Evolutionary conservation across 1,140 invertebrate genomes (phyloP).

Genomic region (Euglossa dilemma): DNA sequence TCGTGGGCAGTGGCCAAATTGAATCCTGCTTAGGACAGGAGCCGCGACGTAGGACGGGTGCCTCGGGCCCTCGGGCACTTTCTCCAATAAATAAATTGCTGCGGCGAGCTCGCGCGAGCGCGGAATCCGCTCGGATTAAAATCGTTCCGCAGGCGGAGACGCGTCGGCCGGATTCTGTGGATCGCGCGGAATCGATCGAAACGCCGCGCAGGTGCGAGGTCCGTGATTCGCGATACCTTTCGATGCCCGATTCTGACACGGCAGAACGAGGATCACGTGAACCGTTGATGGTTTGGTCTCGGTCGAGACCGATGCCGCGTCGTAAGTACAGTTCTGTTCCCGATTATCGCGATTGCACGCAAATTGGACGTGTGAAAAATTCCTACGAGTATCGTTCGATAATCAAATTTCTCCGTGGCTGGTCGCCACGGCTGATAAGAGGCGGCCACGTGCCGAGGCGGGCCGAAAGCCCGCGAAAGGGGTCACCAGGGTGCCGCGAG

Average conservation of each 20-base stretch:
- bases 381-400: not conserved
- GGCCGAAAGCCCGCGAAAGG: conserved; percentile 9
- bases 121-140: conserved; percentile 55
- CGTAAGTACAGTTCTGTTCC: not conserved
- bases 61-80: conserved; percentile 70
- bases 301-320: fast-evolving
- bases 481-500: not conserved
- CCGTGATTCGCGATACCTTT: not conserved
- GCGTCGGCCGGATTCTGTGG: not conserved
- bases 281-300: not conserved
- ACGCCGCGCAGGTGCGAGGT: not conserved
- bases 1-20: conserved; percentile 80
- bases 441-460: conserved; percentile 24
- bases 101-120: conserved; percentile 55
- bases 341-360: not conserved
- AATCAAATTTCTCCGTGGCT: conserved; percentile 13
- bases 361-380: not conserved
- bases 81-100: conserved; percentile 80
- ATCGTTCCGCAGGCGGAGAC: not conserved
- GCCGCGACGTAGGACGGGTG: conserved; percentile 57
- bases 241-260: not conserved
- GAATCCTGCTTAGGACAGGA: conserved; percentile 82
- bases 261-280: not conserved
- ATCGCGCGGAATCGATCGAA: not conserved
- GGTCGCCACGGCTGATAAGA: not conserved